phyloP scores from a whole-genome alignment of 2,888 invertebrate genomes.

The Periphyllus acericola region DNA sequence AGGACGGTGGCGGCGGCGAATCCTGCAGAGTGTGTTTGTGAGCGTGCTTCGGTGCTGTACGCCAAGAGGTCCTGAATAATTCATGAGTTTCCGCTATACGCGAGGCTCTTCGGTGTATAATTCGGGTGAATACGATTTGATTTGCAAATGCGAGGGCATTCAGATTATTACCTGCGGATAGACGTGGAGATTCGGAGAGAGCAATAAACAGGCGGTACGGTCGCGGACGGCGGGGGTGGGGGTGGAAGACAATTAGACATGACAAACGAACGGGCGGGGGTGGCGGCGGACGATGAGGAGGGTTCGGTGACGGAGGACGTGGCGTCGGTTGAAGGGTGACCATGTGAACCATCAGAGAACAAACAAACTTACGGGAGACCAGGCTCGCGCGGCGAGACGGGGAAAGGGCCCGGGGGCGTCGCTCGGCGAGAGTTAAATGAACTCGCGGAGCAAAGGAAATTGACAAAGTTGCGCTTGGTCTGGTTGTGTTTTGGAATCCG shows the following conservation, averaged over 20 bases:
- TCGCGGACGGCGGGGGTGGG: background rate
- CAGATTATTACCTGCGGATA: conserved; percentile 57
- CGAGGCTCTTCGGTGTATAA: conserved; percentile 46
- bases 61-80: conserved; percentile 53
- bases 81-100: conserved; percentile 46
- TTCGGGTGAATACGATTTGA: conserved; percentile 59
- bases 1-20: background rate
- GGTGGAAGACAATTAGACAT: background rate
- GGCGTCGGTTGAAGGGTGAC: background rate
- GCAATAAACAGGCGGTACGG: background rate
- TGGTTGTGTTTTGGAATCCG: conserved; percentile 36
- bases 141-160: conserved; percentile 57
- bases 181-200: background rate
- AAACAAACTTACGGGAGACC: conserved; percentile 26
- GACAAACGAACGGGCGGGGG: background rate
- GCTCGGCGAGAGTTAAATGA: conserved; percentile 27
- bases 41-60: conserved; percentile 5
- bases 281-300: background rate
- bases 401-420: background rate
- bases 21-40: background rate
- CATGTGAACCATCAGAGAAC: conserved; percentile 53
- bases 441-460: conserved; percentile 40
- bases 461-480: conserved; percentile 53
- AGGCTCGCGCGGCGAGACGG: background rate
- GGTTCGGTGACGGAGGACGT: background rate